Evolutionary conservation across 2,113 vertebrate species (phyloP).

Genomic region (Forbesichthys papilliferus): DNA sequence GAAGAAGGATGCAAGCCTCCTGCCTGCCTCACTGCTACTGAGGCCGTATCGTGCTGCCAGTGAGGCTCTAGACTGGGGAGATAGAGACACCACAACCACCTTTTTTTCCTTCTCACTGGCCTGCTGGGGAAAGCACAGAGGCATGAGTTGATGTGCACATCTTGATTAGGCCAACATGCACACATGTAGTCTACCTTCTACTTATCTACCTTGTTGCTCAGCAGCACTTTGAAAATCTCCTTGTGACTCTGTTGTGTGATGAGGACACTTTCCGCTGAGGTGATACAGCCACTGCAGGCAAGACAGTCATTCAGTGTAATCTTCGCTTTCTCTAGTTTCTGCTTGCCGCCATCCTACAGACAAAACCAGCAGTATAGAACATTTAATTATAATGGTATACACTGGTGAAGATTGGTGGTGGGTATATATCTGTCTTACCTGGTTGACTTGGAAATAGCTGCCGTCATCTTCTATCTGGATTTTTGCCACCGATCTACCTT

Average conservation of each 20-base stretch:
- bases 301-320: constrained; percentile 93
- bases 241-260: constrained; percentile 92
- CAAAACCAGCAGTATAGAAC: not conserved
- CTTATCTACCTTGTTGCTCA: constrained; percentile 80
- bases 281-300: constrained; percentile 96
- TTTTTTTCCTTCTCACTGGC: constrained; percentile 66
- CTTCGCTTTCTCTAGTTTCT: constrained; percentile 89
- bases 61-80: constrained; percentile 91
- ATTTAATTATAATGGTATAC: not conserved
- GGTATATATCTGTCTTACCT: constrained; percentile 68
- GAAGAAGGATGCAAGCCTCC: constrained; percentile 85
- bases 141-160: constrained; percentile 1
- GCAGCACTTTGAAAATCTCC: constrained; percentile 84
- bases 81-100: constrained; percentile 88
- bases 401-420: not conserved
- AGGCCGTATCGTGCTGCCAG: constrained; percentile 84
- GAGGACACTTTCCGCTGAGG: constrained; percentile 92
- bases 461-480: constrained; percentile 94
- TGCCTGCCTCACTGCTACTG: constrained; percentile 79
- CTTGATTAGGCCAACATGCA: not conserved
- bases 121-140: constrained; percentile 27
- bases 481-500: constrained; percentile 83
- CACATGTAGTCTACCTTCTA: not conserved
- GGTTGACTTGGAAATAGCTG: constrained; percentile 86
- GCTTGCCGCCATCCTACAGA: constrained; percentile 83